Evolutionary conservation across 2,888 invertebrate genomes (phyloP), one percentile per base, ranked within the genome.

Genomic region (Leucoma salicis): DNA sequence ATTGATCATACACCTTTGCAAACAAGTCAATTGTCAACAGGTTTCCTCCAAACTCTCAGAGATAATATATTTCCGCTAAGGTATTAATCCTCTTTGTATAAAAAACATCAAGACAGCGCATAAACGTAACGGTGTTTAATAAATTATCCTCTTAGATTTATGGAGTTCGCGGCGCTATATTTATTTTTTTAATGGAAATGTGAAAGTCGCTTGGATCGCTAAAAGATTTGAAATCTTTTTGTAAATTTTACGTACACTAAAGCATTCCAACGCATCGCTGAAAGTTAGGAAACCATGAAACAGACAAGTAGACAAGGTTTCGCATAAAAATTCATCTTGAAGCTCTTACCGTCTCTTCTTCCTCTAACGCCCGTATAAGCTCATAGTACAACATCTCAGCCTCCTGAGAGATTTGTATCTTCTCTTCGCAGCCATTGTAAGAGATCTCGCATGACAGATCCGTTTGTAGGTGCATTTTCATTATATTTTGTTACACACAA

Each of bases 341-440:
- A n/a, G n/a, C 21, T 52, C 81, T 78, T 72, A 90, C 90, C 90
- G 70, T 70, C 73, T 90, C 90, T 46, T 90, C 90, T 46, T 90
- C 89, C 43, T 90, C 90, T 42, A 90, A 53, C 1, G 87, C 86
- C 32, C 70, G 75, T 56, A 90, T 89, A 41, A 90, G 81, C 66
- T 90, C 90, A 52, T 90, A 90, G 49, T 90, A 90, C 40, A 90
- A 75, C 82, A 90, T 80, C 64, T 90, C 88, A 3, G 90, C 90
- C 55, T 90, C 90, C 56, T 86, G 81, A 0, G 90, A 88, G 32
- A 87, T 82, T 64, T 88, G 82, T 14, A 87, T 50, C 63, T 88
- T 88, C 65, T 71, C 85, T 59, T 83, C 82, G 44, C 81, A 74
- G 48, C 50, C 67, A 44, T 66, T 70, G 63, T 78, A 81, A 28